These are phyloP conservation scores for Eupithecia abbreviata DNA, from an alignment of 2,888 invertebrate genomes.

Conservation along the genomic window DNA sequence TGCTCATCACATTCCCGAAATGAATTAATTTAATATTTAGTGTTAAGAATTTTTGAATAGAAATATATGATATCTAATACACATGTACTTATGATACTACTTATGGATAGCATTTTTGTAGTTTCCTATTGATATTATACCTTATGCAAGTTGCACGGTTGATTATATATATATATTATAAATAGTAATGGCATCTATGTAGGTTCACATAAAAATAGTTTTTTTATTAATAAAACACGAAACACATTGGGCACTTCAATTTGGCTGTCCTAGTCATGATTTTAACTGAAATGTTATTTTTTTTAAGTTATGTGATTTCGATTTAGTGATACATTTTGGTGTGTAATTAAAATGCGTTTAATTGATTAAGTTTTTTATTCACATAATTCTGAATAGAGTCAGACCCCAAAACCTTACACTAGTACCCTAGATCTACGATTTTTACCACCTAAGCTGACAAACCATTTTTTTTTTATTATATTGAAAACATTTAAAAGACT, in stretches of 20 bases:
- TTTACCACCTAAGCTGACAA: not conserved
- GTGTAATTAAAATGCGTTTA: slow-evolving; percentile 67
- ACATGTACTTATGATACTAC: slow-evolving; percentile 51
- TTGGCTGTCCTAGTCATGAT: slow-evolving; percentile 70
- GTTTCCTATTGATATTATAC: slow-evolving; percentile 36
- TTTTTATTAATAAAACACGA: slow-evolving; percentile 23
- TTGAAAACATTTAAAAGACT: not conserved
- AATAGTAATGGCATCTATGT: slow-evolving; percentile 44
- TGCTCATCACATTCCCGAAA: slow-evolving; percentile 37
- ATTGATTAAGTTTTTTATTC: slow-evolving; percentile 52
- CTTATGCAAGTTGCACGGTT: slow-evolving; percentile 31
- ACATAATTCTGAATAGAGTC: slow-evolving; percentile 34
- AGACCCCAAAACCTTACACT: slow-evolving; percentile 46
- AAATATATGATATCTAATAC: slow-evolving; percentile 21
- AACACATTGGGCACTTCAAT: slow-evolving; percentile 28
- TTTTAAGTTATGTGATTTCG: slow-evolving; percentile 70
- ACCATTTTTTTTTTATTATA: not conserved
- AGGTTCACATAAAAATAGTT: slow-evolving; percentile 43
- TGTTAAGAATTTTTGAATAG: not conserved
- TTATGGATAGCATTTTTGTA: slow-evolving; percentile 40
- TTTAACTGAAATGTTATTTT: slow-evolving; percentile 58
- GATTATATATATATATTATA: slow-evolving; percentile 1
- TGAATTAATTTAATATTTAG: not conserved
- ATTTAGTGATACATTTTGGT: slow-evolving; percentile 70
- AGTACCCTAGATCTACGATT: slow-evolving; percentile 8